A percentile compares a stretch with the other conserved stretches of the same genome.
Evolutionary conservation across 2,888 invertebrate genomes (phyloP).

Genomic region (Sphaeridia pumilis): DNA sequence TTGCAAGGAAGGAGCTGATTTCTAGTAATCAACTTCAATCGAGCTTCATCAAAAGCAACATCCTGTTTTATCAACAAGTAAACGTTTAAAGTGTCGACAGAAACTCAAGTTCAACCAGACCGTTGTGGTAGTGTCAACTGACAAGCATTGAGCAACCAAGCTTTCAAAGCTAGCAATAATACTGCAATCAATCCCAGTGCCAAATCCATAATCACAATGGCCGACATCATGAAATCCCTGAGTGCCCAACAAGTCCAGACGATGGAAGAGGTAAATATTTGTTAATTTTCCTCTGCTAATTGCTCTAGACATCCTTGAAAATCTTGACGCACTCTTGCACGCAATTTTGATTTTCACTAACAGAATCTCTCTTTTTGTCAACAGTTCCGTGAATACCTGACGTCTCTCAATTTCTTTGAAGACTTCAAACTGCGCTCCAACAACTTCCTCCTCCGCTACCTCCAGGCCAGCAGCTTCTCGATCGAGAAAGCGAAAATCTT

Average conservation of each 20-base stretch:
- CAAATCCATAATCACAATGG: not conserved
- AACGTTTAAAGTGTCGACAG: too few relatives aligned
- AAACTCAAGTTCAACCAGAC: too few relatives aligned
- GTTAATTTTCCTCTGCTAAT: too few relatives aligned
- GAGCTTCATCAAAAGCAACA: not conserved
- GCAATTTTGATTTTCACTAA: not conserved
- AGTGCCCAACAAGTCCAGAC: not conserved
- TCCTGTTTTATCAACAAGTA: not conserved
- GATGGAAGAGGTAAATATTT: slow-evolving; percentile 4
- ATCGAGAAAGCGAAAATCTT: slow-evolving; percentile 1
- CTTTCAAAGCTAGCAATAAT: too few relatives aligned
- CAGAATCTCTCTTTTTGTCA: not conserved
- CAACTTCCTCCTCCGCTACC: slow-evolving; percentile 6
- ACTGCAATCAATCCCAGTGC: not conserved
- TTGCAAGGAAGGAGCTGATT: not conserved
- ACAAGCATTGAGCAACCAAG: too few relatives aligned
- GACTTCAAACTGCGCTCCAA: slow-evolving; percentile 1
- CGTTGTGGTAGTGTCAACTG: too few relatives aligned
- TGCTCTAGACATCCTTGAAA: not conserved
- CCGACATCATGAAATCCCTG: not conserved
- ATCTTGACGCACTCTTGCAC: not conserved
- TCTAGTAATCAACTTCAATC: not conserved
- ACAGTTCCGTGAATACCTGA: slow-evolving; percentile 2
- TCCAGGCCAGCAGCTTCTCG: slow-evolving; percentile 1
- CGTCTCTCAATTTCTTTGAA: not conserved